Conservation (phyloP, 2,113 vertebrate species). For the Neolamprologus longior region DNA sequence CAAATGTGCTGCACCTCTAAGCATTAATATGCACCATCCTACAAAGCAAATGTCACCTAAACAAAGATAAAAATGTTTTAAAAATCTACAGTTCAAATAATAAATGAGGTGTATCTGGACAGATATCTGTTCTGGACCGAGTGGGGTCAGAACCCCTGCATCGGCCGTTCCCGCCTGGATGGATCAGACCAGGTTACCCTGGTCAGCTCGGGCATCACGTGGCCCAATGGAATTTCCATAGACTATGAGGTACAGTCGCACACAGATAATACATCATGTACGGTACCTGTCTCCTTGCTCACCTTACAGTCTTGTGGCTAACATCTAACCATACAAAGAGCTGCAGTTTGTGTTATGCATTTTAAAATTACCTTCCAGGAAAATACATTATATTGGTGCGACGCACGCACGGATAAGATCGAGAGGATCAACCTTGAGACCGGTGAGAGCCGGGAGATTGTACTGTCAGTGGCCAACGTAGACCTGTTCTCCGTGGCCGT, state of each 20-base stretch:
- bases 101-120: background rate
- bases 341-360: constrained; percentile 53
- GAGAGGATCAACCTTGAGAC: constrained; percentile 99
- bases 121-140: constrained; percentile 99
- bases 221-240: constrained; percentile 97
- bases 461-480: constrained; percentile 93
- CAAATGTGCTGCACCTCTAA: background rate
- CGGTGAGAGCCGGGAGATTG: constrained; percentile 90
- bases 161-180: constrained; percentile 87
- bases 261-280: background rate
- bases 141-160: constrained; percentile 94
- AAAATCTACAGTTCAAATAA: background rate
- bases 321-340: constrained; percentile 39
- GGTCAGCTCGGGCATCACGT: constrained; percentile 85
- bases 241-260: constrained; percentile 85
- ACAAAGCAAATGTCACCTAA: background rate
- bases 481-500: constrained; percentile 97
- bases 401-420: constrained; percentile 98
- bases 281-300: background rate
- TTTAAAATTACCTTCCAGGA: constrained; percentile 87
- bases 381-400: constrained; percentile 99
- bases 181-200: constrained; percentile 90
- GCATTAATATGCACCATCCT: background rate
- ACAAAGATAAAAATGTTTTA: background rate
- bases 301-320: constrained; percentile 53